These are phyloP conservation scores for Coreius guichenoti DNA, from an alignment of 2,797 vertebrate species.

Conservation along the genomic window DNA sequence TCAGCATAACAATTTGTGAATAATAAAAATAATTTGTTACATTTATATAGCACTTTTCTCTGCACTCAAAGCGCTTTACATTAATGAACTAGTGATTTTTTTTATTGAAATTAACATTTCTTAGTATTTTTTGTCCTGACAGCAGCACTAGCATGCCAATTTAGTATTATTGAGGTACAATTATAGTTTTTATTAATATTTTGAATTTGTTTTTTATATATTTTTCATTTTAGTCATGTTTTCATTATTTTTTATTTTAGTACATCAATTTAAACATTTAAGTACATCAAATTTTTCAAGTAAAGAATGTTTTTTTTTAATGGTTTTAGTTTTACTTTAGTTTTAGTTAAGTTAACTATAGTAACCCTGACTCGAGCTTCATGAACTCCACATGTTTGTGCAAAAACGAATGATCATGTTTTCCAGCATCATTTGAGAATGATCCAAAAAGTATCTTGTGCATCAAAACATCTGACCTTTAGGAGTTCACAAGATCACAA, in stretches of 20 bases:
- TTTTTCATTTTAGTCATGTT: too few species aligned
- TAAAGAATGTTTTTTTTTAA: background rate
- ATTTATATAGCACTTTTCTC: too few species aligned
- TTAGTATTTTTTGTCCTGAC: background rate
- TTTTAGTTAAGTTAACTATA: background rate
- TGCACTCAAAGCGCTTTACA: too few species aligned
- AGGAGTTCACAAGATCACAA: background rate
- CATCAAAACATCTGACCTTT: background rate
- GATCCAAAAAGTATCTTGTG: background rate
- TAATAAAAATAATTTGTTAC: background rate
- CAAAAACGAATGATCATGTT: background rate
- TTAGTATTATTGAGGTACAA: background rate
- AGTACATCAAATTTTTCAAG: background rate
- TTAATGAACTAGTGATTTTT: too few species aligned
- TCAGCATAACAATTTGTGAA: background rate
- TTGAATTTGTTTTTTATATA: too few species aligned
- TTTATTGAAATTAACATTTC: background rate
- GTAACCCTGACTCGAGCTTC: background rate
- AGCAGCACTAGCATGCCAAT: background rate
- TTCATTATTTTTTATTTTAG: background rate
- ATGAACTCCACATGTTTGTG: background rate
- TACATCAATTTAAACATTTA: background rate
- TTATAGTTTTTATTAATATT: background rate
- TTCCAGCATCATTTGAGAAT: background rate
- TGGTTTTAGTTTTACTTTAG: background rate